A percentile compares a stretch with the other conserved stretches of the same genome.
phyloP scores from a whole-genome alignment of 2,888 invertebrate species.

The Labia minor region DNA sequence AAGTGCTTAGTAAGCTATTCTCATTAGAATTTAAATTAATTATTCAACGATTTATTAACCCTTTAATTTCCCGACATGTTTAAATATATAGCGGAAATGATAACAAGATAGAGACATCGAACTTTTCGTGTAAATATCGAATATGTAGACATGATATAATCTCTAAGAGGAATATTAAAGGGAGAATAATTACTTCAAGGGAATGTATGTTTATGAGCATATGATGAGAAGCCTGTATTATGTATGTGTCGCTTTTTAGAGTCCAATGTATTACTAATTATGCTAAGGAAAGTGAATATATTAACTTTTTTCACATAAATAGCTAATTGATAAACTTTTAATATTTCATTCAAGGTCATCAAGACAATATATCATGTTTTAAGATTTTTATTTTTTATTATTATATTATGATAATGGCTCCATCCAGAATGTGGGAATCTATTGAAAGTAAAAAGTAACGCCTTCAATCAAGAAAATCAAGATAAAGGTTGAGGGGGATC shows the following conservation, averaged over 20 bases:
- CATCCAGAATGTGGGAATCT: no score
- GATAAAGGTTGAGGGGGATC: no score
- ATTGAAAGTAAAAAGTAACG: no score
- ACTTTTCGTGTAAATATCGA: constrained; percentile 13
- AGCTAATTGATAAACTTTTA: background rate
- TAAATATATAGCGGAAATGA: constrained; percentile 1
- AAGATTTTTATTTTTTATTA: no score
- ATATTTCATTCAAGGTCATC: no score
- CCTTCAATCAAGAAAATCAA: no score
- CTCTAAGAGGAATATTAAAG: background rate
- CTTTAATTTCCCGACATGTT: background rate
- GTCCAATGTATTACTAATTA: background rate
- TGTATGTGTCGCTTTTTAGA: background rate
- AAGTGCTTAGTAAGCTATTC: no score
- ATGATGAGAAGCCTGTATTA: background rate
- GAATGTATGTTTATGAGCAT: background rate
- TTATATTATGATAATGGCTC: no score
- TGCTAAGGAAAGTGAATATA: background rate
- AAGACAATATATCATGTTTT: no score
- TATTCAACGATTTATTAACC: background rate
- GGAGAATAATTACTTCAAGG: constrained; percentile 3
- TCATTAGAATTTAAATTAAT: constrained; percentile 13
- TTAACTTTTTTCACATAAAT: background rate
- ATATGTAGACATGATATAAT: constrained; percentile 13
- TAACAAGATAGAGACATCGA: constrained; percentile 7